Evolutionary conservation across 2,888 invertebrate genomes (phyloP).

Genomic region (Lepidochrysops patricia): DNA sequence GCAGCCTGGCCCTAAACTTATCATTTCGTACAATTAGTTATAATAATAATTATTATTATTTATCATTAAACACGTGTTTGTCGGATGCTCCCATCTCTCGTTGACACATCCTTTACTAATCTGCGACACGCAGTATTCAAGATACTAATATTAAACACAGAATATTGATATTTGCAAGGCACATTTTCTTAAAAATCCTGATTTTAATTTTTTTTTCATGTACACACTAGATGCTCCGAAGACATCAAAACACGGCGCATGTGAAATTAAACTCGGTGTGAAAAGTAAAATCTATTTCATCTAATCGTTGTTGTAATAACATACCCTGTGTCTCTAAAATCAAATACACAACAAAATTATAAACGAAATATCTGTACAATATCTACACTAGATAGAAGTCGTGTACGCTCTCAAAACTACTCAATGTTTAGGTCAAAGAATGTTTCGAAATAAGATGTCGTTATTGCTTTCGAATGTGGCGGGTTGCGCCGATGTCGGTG

Average conservation of each 20-base stretch:
- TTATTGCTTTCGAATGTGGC: conserved; percentile 40
- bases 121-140: conserved; percentile 50
- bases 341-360: conserved; percentile 43
- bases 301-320: conserved; percentile 59
- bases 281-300: conserved; percentile 51
- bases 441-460: conserved; percentile 42
- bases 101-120: conserved; percentile 25
- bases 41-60: conserved; percentile 17
- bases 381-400: conserved; percentile 46
- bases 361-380: conserved; percentile 35
- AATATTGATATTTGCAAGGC: conserved; percentile 74
- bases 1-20: conserved; percentile 11
- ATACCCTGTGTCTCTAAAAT: conserved; percentile 70
- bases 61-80: conserved; percentile 10
- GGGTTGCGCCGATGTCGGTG: conserved; percentile 24
- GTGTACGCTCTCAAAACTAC: conserved; percentile 33
- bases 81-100: conserved; percentile 4
- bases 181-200: conserved; percentile 74
- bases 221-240: conserved; percentile 53
- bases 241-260: conserved; percentile 50
- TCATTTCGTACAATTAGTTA: conserved; percentile 5
- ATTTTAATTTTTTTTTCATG: conserved; percentile 63
- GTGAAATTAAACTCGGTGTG: conserved; percentile 35
- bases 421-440: conserved; percentile 37
- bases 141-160: conserved; percentile 72